Evolutionary conservation across 2,797 vertebrate genomes (phyloP).

Genomic region (Brachyalestes nurse): DNA sequence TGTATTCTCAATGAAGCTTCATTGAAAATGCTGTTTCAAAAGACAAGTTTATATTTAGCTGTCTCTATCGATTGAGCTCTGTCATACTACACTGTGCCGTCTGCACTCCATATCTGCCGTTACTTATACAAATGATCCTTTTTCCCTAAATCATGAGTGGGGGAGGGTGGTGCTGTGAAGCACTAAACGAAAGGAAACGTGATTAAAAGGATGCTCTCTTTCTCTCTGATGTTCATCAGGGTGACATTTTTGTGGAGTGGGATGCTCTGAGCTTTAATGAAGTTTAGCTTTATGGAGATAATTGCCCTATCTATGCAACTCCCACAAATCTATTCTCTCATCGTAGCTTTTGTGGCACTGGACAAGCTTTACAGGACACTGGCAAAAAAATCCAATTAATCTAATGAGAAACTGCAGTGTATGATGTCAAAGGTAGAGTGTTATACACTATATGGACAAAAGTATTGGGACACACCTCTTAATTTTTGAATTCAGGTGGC

Average conservation of each 20-base stretch:
- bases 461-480: too few species aligned
- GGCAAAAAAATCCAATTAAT: too few species aligned
- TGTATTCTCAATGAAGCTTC: slow-evolving; percentile 58
- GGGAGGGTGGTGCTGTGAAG: neutral
- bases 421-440: too few species aligned
- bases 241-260: slow-evolving; percentile 26
- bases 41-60: slow-evolving; percentile 80
- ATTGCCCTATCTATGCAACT: neutral
- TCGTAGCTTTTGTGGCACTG: too few species aligned
- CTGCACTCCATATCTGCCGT: slow-evolving; percentile 72
- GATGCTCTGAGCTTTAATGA: slow-evolving; percentile 12
- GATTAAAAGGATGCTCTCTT: slow-evolving; percentile 20
- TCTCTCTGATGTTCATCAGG: slow-evolving; percentile 23
- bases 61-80: slow-evolving; percentile 77
- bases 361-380: too few species aligned
- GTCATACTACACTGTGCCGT: slow-evolving; percentile 75
- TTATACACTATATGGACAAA: too few species aligned
- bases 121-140: slow-evolving; percentile 60
- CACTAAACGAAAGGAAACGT: slow-evolving; percentile 28
- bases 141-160: slow-evolving; percentile 56
- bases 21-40: slow-evolving; percentile 70
- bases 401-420: too few species aligned
- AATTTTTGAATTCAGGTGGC: too few species aligned
- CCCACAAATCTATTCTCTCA: too few species aligned
- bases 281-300: slow-evolving; percentile 36